phyloP scores from a whole-genome alignment of 2,113 vertebrate species.

The Pagrus major region DNA sequence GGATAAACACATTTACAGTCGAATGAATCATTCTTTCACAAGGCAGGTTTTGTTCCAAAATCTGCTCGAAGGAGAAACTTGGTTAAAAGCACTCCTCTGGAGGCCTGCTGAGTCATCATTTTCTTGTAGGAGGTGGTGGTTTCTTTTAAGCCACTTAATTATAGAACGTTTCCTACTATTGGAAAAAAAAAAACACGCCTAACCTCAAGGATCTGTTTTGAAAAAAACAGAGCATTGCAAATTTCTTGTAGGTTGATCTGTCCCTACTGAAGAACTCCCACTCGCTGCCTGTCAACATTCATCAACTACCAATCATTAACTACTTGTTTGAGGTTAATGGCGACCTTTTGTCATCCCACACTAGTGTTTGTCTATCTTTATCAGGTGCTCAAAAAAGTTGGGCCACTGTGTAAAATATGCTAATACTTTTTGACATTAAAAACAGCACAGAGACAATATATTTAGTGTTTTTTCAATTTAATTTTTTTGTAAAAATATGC shows the following conservation, averaged over 20 bases:
- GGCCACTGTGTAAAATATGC: no score
- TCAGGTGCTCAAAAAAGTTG: no score
- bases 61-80: not conserved
- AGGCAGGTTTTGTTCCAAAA: not conserved
- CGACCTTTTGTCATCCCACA: not conserved
- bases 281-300: conserved; percentile 29
- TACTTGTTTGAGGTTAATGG: not conserved
- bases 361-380: not conserved
- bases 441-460: no score
- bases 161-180: not conserved
- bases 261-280: not conserved
- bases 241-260: not conserved
- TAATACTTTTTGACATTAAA: no score
- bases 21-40: conserved; percentile 23
- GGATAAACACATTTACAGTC: conserved; percentile 7
- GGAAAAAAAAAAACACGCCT: not conserved
- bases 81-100: not conserved
- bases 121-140: conserved; percentile 20
- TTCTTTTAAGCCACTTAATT: conserved; percentile 17
- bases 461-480: no score
- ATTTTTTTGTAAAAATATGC: no score
- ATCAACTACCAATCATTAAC: conserved; percentile 41
- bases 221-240: not conserved
- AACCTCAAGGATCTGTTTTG: not conserved
- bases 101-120: conserved; percentile 14